phyloP scores from a whole-genome alignment of 2,888 invertebrate species.

The Aethes cnicana region DNA sequence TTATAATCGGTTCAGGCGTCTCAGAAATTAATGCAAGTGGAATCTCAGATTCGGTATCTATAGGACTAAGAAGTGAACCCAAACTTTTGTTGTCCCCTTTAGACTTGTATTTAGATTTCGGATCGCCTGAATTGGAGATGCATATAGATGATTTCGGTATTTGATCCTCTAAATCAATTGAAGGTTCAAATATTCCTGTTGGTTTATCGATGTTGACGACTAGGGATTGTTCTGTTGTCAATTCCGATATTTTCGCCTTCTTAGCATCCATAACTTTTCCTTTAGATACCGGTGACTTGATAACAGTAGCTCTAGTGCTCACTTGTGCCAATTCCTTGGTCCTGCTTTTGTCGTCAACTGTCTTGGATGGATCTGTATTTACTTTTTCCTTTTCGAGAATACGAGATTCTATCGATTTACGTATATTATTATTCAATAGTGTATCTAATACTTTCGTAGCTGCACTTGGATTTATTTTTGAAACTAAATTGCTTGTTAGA shows the following conservation, averaged over 20 bases:
- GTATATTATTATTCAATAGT: conserved; percentile 73
- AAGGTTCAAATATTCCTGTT: conserved; percentile 87
- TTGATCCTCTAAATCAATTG: conserved; percentile 85
- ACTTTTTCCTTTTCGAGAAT: conserved; percentile 74
- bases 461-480: conserved; percentile 82
- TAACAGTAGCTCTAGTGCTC: conserved; percentile 80
- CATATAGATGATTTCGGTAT: conserved; percentile 83
- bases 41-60: conserved; percentile 73
- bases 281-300: conserved; percentile 81
- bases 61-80: conserved; percentile 54
- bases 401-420: conserved; percentile 76
- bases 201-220: conserved; percentile 79
- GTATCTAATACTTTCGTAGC: conserved; percentile 79
- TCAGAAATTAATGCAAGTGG: conserved; percentile 69
- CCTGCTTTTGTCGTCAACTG: conserved; percentile 60
- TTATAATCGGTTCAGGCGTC: conserved; percentile 63
- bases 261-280: conserved; percentile 74
- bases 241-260: conserved; percentile 60
- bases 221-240: conserved; percentile 49
- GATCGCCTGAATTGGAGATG: conserved; percentile 63
- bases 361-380: conserved; percentile 50
- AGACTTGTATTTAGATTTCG: conserved; percentile 62
- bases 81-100: conserved; percentile 52
- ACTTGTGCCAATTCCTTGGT: conserved; percentile 63
- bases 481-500: conserved; percentile 81